Evolutionary conservation across 2,888 invertebrate species (phyloP), one percentile per base, ranked within the genome.

Genomic region (Rhamphomyia laevipes): DNA sequence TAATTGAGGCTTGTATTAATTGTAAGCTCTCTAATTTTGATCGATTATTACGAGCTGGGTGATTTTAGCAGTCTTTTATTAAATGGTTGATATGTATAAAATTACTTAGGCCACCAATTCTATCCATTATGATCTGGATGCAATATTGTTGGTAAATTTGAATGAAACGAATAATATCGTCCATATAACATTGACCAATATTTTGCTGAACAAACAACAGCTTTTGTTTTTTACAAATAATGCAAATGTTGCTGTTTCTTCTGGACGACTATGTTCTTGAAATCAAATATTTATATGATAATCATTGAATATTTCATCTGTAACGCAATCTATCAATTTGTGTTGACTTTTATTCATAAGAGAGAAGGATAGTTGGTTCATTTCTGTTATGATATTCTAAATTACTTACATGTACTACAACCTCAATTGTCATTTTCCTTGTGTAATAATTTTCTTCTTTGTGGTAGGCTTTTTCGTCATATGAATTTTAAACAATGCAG

Each of bases 101-200:
- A 6, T 69, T 61, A 43, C 74, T 63, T 38, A 75, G 54, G 7
- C 71, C 67, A 47, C 70, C 71, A 31, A 72, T 64, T 54, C 76
- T 72, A 55, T 74, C 74, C 67, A 78, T n/a, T 73, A 59, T 70
- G 73, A 53, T 71, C 73, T 21, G 76, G 77, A 59, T 73, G 73
- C 21, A 83, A 65, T 47, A 74, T 63, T 53, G 74, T 69, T 1
- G 82, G 82, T 45, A 84, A 61, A n/a, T 51, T 18, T 12, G 58
- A 37, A 46, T 58, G 55, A 60, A 74, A 63, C 45, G 63, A 68
- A 57, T 79, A 82, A 66, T 75, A 74, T 44, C 78, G 73, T 57
- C 74, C 74, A 60, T 84, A 84, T 16, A 84, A 60, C 46, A 72
- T 67, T 51, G 76, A 75, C 86, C 86, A 86, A 71, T 85, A 86